phyloP scores from a whole-genome alignment of 37 sponge, comb jelly and placozoan genomes.

The Hexactinellida sp. region DNA sequence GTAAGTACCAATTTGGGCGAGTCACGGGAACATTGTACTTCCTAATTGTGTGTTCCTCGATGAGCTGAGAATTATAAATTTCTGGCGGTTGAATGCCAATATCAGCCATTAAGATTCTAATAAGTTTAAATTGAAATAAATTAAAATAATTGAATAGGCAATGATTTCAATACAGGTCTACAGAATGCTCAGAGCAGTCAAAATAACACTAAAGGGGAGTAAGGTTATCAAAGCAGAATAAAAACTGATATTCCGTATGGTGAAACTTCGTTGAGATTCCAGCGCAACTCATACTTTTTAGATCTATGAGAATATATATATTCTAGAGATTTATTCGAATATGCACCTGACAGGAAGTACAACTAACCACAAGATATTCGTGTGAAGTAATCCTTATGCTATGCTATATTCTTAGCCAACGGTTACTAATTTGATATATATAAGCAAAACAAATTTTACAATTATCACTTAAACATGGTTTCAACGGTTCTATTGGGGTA shows the following conservation, averaged over 20 bases:
- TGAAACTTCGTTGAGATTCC: background rate
- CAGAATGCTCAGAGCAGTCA: background rate
- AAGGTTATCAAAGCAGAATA: background rate
- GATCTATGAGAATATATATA: background rate
- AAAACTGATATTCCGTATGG: background rate
- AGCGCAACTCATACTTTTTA: background rate
- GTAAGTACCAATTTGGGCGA: conserved; percentile 17
- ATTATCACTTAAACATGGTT: too few relatives aligned
- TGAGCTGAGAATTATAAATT: background rate
- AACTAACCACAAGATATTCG: background rate
- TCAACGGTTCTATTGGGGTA: too few relatives aligned
- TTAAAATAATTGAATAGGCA: background rate
- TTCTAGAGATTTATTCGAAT: background rate
- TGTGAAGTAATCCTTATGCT: background rate
- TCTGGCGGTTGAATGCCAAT: background rate
- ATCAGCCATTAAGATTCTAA: background rate
- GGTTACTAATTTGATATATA: background rate
- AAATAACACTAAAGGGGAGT: background rate
- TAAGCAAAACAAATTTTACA: background rate
- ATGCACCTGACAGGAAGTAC: background rate
- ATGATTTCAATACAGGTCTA: background rate
- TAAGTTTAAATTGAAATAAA: background rate
- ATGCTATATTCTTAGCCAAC: background rate
- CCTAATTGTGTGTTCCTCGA: background rate
- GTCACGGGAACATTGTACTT: background rate